Percentiles rank a stretch among this genome's conserved stretches.
These are phyloP conservation scores for Semicossyphus pulcher DNA, from an alignment of 2,113 vertebrate species.

Conservation along the genomic window DNA sequence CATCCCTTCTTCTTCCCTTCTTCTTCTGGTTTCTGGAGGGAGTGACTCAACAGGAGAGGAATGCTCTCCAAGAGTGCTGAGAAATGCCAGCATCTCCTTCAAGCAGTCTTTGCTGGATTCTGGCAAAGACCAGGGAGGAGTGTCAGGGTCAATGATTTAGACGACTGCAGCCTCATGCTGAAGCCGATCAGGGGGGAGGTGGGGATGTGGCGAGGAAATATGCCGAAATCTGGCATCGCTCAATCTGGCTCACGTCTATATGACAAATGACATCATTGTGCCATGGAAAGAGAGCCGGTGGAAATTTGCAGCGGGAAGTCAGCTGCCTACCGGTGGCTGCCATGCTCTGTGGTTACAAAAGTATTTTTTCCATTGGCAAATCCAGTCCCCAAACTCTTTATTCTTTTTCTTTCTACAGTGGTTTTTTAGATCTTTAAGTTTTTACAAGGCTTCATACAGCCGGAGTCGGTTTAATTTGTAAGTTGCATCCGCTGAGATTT, in stretches of 20 bases:
- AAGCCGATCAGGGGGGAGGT: neutral
- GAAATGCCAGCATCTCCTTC: conserved; percentile 61
- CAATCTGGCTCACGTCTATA: conserved; percentile 29
- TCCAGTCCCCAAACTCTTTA: conserved; percentile 73
- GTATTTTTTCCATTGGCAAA: conserved; percentile 82
- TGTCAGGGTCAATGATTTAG: conserved; percentile 58
- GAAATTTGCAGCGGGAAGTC: conserved; percentile 69
- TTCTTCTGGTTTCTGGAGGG: conserved; percentile 17
- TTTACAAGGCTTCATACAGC: conserved; percentile 58
- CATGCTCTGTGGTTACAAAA: conserved; percentile 80
- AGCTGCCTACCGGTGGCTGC: conserved; percentile 71
- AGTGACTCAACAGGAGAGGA: conserved; percentile 68
- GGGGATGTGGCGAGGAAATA: conserved; percentile 7
- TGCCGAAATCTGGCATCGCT: conserved; percentile 42
- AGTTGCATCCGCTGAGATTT: neutral
- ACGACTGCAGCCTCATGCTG: conserved; percentile 29
- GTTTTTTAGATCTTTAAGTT: conserved; percentile 64
- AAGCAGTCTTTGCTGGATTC: conserved; percentile 48
- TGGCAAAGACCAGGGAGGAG: conserved; percentile 39
- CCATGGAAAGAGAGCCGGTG: conserved; percentile 72
- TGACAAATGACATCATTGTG: conserved; percentile 74
- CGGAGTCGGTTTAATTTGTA: conserved; percentile 24
- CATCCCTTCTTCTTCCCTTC: neutral
- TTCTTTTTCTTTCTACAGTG: conserved; percentile 75
- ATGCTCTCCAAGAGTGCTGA: conserved; percentile 55